Percentiles rank a stretch among this genome's conserved stretches.
These are phyloP conservation scores for Ceriagrion tenellum DNA, from an alignment of 2,888 invertebrate species.

Conservation along the genomic window DNA sequence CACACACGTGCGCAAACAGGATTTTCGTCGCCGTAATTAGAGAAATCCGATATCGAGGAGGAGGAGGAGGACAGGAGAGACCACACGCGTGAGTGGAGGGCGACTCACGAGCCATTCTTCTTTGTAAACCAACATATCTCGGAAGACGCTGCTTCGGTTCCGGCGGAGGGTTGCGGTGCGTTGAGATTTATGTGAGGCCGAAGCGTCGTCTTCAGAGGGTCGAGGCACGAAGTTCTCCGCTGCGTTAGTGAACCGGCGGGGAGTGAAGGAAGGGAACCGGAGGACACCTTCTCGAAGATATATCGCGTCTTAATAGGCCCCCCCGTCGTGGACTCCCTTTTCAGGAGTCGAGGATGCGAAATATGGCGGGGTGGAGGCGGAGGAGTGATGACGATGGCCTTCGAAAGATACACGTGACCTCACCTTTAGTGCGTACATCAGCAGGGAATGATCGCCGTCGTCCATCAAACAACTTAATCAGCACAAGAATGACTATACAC, in stretches of 20 bases:
- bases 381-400: background rate
- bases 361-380: background rate
- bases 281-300: background rate
- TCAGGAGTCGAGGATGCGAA: background rate
- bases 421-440: background rate
- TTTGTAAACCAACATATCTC: background rate
- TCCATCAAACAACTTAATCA: background rate
- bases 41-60: constrained; percentile 51
- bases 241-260: background rate
- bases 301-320: constrained; percentile 16
- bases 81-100: background rate
- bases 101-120: constrained; percentile 13
- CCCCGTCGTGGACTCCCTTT: background rate
- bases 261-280: background rate
- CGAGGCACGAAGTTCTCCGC: too few species aligned
- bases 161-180: background rate
- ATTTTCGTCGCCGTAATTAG: constrained; percentile 66
- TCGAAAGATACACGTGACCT: background rate
- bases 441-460: background rate
- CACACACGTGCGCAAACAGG: background rate
- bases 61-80: constrained; percentile 1
- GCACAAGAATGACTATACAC: background rate
- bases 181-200: constrained; percentile 44
- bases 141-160: background rate
- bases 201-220: background rate